Evolutionary conservation across 2,113 vertebrate species (phyloP).

Genomic region (Arizona elegans): DNA sequence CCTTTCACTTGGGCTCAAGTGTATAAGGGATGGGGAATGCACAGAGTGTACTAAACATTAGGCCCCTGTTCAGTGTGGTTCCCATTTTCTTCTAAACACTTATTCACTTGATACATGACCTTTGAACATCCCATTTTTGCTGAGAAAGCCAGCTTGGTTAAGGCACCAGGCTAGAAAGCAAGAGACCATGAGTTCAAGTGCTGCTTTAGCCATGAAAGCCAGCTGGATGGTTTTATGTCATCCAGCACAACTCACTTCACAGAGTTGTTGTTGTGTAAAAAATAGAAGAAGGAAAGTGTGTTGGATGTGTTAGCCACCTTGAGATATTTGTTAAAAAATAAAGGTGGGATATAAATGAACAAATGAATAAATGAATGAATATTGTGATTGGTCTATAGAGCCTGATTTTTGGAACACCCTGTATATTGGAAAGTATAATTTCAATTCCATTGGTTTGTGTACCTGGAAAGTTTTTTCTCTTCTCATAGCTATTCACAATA

Average conservation of each 20-base stretch:
- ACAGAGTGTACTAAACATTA: neutral
- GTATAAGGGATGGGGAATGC: neutral
- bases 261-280: neutral
- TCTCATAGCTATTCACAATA: fast-evolving
- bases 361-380: neutral
- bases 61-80: neutral
- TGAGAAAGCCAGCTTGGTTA: neutral
- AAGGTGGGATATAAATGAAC: neutral
- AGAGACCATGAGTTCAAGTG: neutral
- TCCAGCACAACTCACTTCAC: neutral
- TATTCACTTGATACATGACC: neutral
- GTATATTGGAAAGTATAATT: fast-evolving
- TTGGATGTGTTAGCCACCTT: neutral
- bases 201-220: neutral
- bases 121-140: neutral
- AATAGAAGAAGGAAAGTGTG: neutral
- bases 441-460: neutral
- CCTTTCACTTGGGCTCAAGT: neutral
- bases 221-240: neutral
- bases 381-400: neutral
- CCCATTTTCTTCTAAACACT: neutral
- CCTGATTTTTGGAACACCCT: neutral
- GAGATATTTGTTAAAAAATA: neutral
- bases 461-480: neutral
- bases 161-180: neutral